Evolutionary conservation across 2,888 invertebrate species (phyloP).

Genomic region (Strigamia crassipes): DNA sequence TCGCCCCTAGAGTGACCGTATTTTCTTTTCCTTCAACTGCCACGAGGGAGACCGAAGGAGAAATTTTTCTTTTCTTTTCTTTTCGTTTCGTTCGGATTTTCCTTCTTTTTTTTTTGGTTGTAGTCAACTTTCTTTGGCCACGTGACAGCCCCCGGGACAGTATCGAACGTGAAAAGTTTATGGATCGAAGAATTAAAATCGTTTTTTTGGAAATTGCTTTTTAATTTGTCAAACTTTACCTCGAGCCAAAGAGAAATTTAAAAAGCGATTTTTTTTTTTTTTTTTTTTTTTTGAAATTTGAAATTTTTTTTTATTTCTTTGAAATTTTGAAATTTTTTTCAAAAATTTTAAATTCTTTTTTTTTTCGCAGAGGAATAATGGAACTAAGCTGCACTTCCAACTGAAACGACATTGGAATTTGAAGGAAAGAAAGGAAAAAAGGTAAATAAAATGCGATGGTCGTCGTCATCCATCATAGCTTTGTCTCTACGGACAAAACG

Average conservation of each 20-base stretch:
- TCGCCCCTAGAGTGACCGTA: conserved; percentile 10
- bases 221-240: not conserved
- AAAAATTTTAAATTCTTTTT: not conserved
- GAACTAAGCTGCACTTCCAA: not conserved
- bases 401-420: not conserved
- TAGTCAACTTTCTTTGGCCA: conserved; percentile 4
- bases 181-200: conserved; percentile 14
- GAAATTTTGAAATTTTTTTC: too few relatives aligned
- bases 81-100: too few relatives aligned
- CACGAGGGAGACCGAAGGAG: not conserved
- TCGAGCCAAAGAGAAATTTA: not conserved
- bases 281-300: not conserved
- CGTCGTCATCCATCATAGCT: not conserved
- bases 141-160: conserved; percentile 4
- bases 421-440: not conserved
- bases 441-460: not conserved
- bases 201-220: conserved; percentile 17
- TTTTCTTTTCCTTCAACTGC: not conserved
- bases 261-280: too few relatives aligned
- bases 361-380: not conserved
- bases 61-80: not conserved
- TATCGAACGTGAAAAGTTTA: conserved; percentile 23
- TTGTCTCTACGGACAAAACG: not conserved
- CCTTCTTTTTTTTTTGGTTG: not conserved
- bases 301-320: too few relatives aligned